A percentile compares a stretch with the other conserved stretches of the same genome.
Conservation (phyloP, 2,888 invertebrate species). For the Volucella inflata region DNA sequence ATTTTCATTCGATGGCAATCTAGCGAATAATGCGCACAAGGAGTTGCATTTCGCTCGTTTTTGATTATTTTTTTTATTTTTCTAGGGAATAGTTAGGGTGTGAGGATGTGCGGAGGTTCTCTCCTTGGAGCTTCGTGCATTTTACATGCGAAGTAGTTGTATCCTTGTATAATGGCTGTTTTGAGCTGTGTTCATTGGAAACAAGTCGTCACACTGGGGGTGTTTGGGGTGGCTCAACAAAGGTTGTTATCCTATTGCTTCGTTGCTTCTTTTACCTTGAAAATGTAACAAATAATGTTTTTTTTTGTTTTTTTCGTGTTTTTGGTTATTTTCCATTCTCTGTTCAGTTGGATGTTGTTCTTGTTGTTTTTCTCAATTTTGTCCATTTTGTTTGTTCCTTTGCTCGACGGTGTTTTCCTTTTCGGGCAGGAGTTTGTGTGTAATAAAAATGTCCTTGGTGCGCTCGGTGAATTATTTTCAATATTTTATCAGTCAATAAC, state of each 20-base stretch:
- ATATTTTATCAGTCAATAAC: conserved; percentile 76
- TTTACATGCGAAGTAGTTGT: conserved; percentile 74
- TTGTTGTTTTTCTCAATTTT: background rate
- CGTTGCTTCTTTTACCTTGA: conserved; percentile 43
- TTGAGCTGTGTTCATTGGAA: conserved; percentile 62
- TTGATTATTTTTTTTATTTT: too few relatives aligned
- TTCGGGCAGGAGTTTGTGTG: conserved; percentile 56
- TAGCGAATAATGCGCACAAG: conserved; percentile 71
- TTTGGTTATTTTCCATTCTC: background rate
- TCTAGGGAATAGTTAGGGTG: background rate
- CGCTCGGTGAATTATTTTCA: conserved; percentile 72
- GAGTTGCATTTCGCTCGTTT: conserved; percentile 51
- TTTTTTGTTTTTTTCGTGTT: conserved; percentile 45
- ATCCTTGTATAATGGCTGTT: conserved; percentile 72
- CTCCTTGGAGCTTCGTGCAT: conserved; percentile 59
- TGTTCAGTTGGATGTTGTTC: background rate
- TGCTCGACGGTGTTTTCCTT: background rate
- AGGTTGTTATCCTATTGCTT: conserved; percentile 70
- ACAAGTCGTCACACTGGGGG: conserved; percentile 36
- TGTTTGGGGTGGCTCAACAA: conserved; percentile 21
- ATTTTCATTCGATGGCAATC: conserved; percentile 64
- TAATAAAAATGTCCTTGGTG: conserved; percentile 74
- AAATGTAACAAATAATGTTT: conserved; percentile 71
- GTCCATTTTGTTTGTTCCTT: background rate
- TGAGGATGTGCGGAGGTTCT: background rate